Base-by-base conservation (phyloP, 2,797 vertebrate species). In the Hypotaenidia philippensis region DNA sequence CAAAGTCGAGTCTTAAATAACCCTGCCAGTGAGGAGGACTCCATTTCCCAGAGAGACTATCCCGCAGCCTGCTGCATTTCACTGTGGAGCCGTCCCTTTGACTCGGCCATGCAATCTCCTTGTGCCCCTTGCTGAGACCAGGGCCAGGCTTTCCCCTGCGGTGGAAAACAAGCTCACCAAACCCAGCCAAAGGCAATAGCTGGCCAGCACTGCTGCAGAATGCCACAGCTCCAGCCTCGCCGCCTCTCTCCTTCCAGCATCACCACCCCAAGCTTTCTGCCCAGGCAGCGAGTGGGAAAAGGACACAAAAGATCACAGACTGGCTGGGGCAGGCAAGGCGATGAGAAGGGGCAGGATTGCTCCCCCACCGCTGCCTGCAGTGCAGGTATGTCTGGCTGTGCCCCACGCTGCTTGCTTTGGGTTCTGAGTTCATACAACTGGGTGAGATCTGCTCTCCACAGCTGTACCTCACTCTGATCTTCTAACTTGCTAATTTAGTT, bases 1-100 rank as follows among this genome's bases (percentile, higher is more conserved):
- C 95, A 92, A 89, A 96, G 89, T 64, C 5, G 0, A 60, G 60
- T 53, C 89, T 89, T 77, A 87, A 85, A 91, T 90, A 89, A 87
- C 69, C 66, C 92, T 77, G 89, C 93, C 84, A 83, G 34, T 2
- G 50, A 77, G 90, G 89, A 41, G 68, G 70, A 26, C 56, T 81
- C 87, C 57, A 61, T 83, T 55, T 91, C 92, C 87, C 94, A 91
- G n/a, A 32, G 81, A 59, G 52, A 12, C 61, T 2, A 50, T 26
- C 92, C 89, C 26, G 2, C 86, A 84, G 88, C 83, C 56, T 31
- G 38, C 75, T 77, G 68, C 16, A 57, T 83, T 83, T 77, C 81
- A 64, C 86, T 64, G 11, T 5, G 3, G 1, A 82, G 55, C 63
- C 2, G 0, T 38, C 77, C 83, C 80, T 65, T n/a, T 10, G 1